Conservation (phyloP, 2,888 invertebrate species). For the Mellilla xanthometata region DNA sequence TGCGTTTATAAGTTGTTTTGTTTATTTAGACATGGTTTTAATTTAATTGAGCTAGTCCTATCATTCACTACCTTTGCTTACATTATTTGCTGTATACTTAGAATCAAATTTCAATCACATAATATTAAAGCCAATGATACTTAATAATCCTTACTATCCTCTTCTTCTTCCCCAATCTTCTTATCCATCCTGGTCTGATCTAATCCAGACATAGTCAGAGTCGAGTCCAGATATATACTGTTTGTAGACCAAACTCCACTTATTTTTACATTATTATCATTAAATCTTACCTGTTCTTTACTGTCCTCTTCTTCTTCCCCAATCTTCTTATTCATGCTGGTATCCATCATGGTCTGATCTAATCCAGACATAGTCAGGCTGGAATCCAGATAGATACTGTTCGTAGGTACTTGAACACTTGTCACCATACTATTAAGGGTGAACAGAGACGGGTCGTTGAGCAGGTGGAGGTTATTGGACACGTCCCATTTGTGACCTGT, state of each 20-base stretch:
- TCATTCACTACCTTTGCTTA: too few species aligned
- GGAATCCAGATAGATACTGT: slow-evolving; percentile 76
- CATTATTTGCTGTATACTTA: too few species aligned
- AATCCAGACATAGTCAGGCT: slow-evolving; percentile 83
- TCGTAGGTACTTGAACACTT: slow-evolving; percentile 65
- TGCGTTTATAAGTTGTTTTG: too few species aligned
- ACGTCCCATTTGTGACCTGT: slow-evolving; percentile 86
- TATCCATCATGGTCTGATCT: slow-evolving; percentile 76
- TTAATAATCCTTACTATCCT: slow-evolving; percentile 68
- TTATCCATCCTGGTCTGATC: slow-evolving; percentile 77
- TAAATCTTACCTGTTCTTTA: slow-evolving; percentile 59
- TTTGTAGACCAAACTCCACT: too few species aligned
- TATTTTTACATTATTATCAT: too few species aligned
- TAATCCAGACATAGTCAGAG: slow-evolving; percentile 82
- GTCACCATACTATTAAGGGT: slow-evolving; percentile 76
- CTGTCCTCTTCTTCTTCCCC: slow-evolving; percentile 56
- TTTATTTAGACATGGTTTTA: too few species aligned
- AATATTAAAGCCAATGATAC: too few species aligned
- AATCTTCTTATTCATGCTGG: slow-evolving; percentile 45
- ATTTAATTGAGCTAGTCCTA: too few species aligned
- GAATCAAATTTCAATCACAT: too few species aligned
- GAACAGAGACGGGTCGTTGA: slow-evolving; percentile 77
- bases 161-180: slow-evolving; percentile 43
- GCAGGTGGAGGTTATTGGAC: slow-evolving; percentile 82
- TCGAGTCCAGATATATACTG: slow-evolving; percentile 77